These are phyloP conservation scores for Atherix ibis DNA, from an alignment of 2,888 invertebrate genomes.

Conservation along the genomic window DNA sequence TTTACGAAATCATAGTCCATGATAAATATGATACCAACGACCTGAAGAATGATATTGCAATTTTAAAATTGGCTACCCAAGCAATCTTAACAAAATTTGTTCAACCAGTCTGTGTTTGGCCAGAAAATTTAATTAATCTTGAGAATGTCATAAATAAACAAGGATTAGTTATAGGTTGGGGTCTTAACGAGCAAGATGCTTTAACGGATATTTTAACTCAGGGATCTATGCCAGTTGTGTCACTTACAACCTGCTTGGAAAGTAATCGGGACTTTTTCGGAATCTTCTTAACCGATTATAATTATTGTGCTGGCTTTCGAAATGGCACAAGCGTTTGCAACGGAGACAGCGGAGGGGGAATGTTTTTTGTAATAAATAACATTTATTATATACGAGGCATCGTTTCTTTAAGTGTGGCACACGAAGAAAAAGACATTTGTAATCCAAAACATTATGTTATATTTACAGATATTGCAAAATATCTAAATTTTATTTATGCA, in stretches of 20 bases:
- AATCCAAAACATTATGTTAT: conserved; percentile 33
- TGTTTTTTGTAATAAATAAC: conserved; percentile 19
- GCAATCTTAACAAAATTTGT: conserved; percentile 23
- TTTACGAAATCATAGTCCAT: conserved; percentile 5
- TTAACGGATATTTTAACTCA: conserved; percentile 19
- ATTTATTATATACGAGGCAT: conserved; percentile 11
- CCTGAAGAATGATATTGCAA: conserved; percentile 22
- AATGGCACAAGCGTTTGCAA: conserved; percentile 34
- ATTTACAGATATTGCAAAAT: conserved; percentile 32
- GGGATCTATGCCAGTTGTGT: conserved; percentile 22
- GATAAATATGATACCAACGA: conserved; percentile 5
- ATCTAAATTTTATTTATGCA: conserved; percentile 20
- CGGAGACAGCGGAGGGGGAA: conserved; percentile 38
- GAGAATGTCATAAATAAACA: conserved; percentile 7
- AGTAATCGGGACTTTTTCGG: conserved; percentile 11
- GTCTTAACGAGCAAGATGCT: conserved; percentile 22
- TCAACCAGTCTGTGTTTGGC: conserved; percentile 31
- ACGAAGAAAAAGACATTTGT: conserved; percentile 23
- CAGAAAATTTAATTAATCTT: conserved; percentile 11
- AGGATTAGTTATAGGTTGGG: conserved; percentile 29
- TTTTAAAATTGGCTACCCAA: conserved; percentile 24
- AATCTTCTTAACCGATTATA: conserved; percentile 5
- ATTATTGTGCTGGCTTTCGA: conserved; percentile 12
- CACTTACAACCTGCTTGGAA: conserved; percentile 20
- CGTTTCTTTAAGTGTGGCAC: conserved; percentile 8